phyloP scores from a whole-genome alignment of 1,140 invertebrate species.

The Apis dorsata region DNA sequence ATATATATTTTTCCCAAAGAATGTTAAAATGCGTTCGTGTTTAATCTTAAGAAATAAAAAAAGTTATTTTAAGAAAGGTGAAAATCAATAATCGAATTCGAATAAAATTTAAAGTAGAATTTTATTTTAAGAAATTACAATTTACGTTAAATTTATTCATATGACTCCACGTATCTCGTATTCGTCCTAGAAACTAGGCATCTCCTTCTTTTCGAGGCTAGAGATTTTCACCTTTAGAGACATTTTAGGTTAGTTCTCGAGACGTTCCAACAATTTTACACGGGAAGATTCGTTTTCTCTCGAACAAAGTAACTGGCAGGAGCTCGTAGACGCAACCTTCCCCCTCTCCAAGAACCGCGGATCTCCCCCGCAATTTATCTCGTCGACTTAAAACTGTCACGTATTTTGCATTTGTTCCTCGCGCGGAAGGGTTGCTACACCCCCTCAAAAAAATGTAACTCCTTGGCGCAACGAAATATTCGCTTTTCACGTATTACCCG shows the following conservation, averaged over 20 bases:
- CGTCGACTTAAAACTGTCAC: slow-evolving; percentile 28
- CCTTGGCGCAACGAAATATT: neutral
- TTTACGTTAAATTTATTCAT: too few species aligned
- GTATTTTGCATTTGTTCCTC: slow-evolving; percentile 8
- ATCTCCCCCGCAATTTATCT: slow-evolving; percentile 26
- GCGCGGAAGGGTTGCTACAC: neutral
- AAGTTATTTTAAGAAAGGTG: too few species aligned
- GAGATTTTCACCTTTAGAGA: neutral
- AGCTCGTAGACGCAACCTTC: neutral
- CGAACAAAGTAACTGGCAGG: neutral
- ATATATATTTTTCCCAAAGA: too few species aligned
- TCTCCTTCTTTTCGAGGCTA: neutral
- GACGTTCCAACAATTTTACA: neutral
- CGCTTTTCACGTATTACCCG: neutral
- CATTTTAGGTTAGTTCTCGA: neutral
- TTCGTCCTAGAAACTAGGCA: neutral
- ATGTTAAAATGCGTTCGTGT: neutral
- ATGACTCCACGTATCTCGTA: neutral
- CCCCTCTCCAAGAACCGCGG: neutral
- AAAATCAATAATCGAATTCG: too few species aligned
- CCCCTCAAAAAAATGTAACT: slow-evolving; percentile 18
- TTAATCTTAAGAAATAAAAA: neutral
- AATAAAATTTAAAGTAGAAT: too few species aligned
- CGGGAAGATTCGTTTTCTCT: neutral
- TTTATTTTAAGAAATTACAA: too few species aligned